phyloP scores from a whole-genome alignment of 2,113 vertebrate genomes.

The Ameiurus melas region DNA sequence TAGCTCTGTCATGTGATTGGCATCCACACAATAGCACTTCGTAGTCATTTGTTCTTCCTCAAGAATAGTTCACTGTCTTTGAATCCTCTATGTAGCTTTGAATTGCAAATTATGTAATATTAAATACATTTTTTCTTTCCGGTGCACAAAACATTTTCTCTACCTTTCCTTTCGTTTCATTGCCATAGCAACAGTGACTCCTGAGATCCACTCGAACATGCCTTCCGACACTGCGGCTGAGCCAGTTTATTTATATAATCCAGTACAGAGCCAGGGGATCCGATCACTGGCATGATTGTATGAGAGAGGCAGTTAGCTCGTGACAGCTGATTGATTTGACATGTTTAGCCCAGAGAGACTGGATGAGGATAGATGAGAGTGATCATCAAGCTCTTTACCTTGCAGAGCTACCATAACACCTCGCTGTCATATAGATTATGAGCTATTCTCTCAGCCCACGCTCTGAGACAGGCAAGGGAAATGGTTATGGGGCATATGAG shows the following conservation, averaged over 20 bases:
- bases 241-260: conserved; percentile 46
- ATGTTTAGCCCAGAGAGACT: conserved; percentile 37
- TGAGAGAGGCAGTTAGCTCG: conserved; percentile 23
- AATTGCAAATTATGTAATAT: conserved; percentile 16
- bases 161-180: conserved; percentile 43
- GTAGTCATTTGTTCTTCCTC: conserved; percentile 13
- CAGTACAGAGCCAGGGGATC: conserved; percentile 37
- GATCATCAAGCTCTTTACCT: conserved; percentile 43
- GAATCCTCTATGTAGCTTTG: conserved; percentile 3
- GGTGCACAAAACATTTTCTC: conserved; percentile 34
- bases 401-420: conserved; percentile 20
- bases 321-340: conserved; percentile 47
- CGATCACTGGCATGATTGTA: conserved; percentile 43
- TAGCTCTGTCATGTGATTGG: conserved; percentile 27
- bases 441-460: conserved; percentile 34
- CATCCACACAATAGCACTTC: conserved; percentile 17
- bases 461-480: conserved; percentile 24
- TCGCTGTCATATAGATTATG: conserved; percentile 42
- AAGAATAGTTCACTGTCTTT: conserved; percentile 8
- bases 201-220: conserved; percentile 39
- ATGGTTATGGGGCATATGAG: conserved; percentile 11
- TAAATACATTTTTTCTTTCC: background rate
- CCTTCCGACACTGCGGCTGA: conserved; percentile 38
- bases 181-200: conserved; percentile 55
- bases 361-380: conserved; percentile 29